phyloP scores from a whole-genome alignment of 2,113 vertebrate genomes.

The Etia nguti region DNA sequence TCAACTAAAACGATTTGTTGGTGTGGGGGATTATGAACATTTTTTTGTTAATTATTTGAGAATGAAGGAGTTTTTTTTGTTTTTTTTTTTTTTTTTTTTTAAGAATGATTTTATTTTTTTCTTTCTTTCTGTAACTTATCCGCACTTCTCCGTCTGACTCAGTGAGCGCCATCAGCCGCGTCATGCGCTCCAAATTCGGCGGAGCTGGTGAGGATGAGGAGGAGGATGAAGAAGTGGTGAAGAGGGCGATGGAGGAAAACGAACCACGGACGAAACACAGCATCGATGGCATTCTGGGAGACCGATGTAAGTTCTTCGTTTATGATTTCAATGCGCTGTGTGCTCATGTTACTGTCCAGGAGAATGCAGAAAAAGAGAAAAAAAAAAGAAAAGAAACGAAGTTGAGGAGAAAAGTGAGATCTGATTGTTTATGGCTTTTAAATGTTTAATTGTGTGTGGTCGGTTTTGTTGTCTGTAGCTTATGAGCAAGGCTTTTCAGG shows the following conservation, averaged over 20 bases:
- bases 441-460: background rate
- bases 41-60: background rate
- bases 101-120: background rate
- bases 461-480: background rate
- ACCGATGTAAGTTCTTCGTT: constrained; percentile 83
- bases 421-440: background rate
- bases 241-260: constrained; percentile 89
- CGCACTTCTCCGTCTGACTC: background rate
- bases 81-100: no score
- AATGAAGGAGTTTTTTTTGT: background rate
- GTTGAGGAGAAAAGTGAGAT: background rate
- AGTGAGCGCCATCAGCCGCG: constrained; percentile 98
- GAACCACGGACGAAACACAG: constrained; percentile 96
- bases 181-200: constrained; percentile 94
- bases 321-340: background rate
- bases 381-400: background rate
- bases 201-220: constrained; percentile 87
- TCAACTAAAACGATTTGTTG: background rate
- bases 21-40: background rate
- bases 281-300: constrained; percentile 96
- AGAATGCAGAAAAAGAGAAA: background rate
- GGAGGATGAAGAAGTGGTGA: constrained; percentile 90
- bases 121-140: background rate
- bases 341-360: background rate
- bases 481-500: background rate